Evolutionary conservation across 1,140 invertebrate genomes (phyloP).

Genomic region (Drosophila navojoa): DNA sequence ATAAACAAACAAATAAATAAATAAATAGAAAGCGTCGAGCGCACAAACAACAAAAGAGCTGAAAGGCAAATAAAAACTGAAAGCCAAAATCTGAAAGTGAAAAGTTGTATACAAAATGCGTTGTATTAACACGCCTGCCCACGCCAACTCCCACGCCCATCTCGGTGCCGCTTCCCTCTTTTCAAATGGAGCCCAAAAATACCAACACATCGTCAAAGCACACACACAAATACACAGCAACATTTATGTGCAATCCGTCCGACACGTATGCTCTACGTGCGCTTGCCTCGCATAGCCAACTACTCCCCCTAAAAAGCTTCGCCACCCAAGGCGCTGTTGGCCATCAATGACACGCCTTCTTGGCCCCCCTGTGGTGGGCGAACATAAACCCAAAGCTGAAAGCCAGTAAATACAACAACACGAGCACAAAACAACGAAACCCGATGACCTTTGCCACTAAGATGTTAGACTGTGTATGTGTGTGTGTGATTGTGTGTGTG

Average conservation of each 20-base stretch:
- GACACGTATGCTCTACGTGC: slow-evolving; percentile 74
- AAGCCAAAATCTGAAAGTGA: slow-evolving; percentile 75
- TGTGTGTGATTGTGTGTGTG: slow-evolving; percentile 10
- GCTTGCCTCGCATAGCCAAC: slow-evolving; percentile 22
- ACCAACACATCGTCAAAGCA: slow-evolving; percentile 17
- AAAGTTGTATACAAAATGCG: slow-evolving; percentile 80
- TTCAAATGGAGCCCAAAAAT: slow-evolving; percentile 43
- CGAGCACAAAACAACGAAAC: slow-evolving; percentile 40
- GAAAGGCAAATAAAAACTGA: slow-evolving; percentile 69
- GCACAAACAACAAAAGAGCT: slow-evolving; percentile 48
- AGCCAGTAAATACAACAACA: slow-evolving; percentile 38
- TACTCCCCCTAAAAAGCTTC: not conserved
- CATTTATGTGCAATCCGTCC: slow-evolving; percentile 79
- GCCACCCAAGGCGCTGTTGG: slow-evolving; percentile 28
- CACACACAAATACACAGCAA: slow-evolving; percentile 17
- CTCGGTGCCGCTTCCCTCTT: not conserved
- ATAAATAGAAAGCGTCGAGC: slow-evolving; percentile 49
- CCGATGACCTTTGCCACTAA: slow-evolving; percentile 66
- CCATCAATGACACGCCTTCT: slow-evolving; percentile 57
- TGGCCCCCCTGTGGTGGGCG: slow-evolving; percentile 36
- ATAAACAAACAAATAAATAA: slow-evolving; percentile 76
- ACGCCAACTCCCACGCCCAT: not conserved
- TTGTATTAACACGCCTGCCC: slow-evolving; percentile 69
- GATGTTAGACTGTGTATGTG: slow-evolving; percentile 37
- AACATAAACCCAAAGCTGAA: slow-evolving; percentile 54